These are phyloP conservation scores for Pachyuromys duprasi DNA, from an alignment of 2,797 vertebrate genomes.

Conservation along the genomic window DNA sequence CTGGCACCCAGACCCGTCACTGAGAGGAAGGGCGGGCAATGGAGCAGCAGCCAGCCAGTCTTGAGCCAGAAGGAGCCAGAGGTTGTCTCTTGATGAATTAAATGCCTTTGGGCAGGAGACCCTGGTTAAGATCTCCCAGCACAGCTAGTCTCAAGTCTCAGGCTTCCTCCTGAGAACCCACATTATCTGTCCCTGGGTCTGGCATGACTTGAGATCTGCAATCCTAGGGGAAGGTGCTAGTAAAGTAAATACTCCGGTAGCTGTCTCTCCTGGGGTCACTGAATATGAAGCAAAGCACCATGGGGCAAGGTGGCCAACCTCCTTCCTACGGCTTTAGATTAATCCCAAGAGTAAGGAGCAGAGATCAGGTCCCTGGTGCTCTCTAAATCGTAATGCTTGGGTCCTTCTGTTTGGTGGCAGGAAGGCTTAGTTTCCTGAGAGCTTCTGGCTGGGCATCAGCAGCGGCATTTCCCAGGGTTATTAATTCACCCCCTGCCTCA, in stretches of 20 bases:
- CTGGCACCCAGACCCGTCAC: neutral
- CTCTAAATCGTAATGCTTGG: accelerated
- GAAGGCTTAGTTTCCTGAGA: neutral
- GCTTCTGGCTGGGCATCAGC: neutral
- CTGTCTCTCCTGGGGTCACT: neutral
- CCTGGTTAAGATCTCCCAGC: neutral
- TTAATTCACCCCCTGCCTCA: neutral
- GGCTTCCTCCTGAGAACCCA: neutral
- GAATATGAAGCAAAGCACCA: neutral
- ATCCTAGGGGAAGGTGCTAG: neutral
- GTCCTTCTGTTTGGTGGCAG: neutral
- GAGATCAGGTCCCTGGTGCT: neutral
- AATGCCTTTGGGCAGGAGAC: neutral
- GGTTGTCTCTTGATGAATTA: neutral
- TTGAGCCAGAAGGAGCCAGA: neutral
- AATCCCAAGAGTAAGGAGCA: neutral
- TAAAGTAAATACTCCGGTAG: neutral
- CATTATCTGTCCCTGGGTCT: neutral
- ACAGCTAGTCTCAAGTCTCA: neutral
- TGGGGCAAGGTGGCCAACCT: neutral
- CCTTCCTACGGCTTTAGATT: neutral
- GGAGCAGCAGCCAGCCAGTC: too few species aligned
- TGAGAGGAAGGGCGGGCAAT: neutral
- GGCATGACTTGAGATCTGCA: neutral
- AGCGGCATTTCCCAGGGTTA: neutral